These are phyloP conservation scores for Drosophila bifasciata DNA, from an alignment of 1,140 invertebrate species.

Conservation along the genomic window DNA sequence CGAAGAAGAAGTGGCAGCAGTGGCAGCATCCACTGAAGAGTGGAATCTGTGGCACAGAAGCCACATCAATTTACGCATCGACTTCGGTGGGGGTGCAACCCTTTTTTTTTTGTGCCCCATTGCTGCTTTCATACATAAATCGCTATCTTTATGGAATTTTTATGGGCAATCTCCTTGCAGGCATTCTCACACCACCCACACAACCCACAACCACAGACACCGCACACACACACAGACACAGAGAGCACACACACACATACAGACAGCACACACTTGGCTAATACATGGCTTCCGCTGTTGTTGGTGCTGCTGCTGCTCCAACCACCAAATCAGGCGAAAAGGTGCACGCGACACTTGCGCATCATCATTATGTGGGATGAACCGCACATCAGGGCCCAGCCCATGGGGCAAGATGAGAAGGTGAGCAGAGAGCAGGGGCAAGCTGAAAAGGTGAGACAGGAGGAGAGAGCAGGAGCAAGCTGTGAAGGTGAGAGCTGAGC, in stretches of 20 bases:
- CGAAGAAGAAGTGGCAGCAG: conserved; percentile 6
- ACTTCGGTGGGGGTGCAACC: conserved; percentile 60
- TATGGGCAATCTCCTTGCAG: conserved; percentile 83
- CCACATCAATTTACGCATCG: conserved; percentile 78
- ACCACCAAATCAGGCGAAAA: conserved; percentile 38
- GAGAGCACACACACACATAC: conserved; percentile 15
- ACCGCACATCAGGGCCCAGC: conserved; percentile 14
- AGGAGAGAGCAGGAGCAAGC: conserved; percentile 16
- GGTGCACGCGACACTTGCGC: conserved; percentile 74
- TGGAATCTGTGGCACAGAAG: conserved; percentile 29
- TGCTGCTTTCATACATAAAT: conserved; percentile 71
- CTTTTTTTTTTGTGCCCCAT: conserved; percentile 47
- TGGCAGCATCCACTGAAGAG: no score
- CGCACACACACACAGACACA: conserved; percentile 25
- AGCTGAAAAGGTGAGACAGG: conserved; percentile 4
- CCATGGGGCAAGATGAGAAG: conserved; percentile 32
- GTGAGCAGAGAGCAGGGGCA: background rate
- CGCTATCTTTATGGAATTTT: conserved; percentile 84
- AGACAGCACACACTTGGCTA: conserved; percentile 63
- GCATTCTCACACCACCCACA: conserved; percentile 46
- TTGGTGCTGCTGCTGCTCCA: conserved; percentile 12
- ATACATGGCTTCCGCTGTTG: conserved; percentile 69
- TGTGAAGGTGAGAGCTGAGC: conserved; percentile 13
- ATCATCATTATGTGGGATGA: conserved; percentile 74
- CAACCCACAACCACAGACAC: conserved; percentile 32